Conservation (phyloP, 2,113 vertebrate species). For the Elgaria multicarinata region DNA sequence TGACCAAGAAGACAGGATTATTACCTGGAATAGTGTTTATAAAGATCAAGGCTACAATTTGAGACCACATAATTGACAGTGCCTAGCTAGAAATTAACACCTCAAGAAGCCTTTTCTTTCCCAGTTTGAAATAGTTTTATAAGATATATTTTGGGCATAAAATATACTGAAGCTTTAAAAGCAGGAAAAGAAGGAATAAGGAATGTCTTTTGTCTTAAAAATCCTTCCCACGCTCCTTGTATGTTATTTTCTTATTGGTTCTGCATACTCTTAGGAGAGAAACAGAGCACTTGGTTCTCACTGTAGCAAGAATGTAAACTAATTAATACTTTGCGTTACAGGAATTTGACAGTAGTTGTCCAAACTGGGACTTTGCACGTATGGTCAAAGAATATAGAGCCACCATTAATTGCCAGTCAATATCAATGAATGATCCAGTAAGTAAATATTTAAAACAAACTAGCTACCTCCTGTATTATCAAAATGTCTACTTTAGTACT, state of each 20-base stretch:
- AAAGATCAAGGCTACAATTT: neutral
- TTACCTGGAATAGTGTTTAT: neutral
- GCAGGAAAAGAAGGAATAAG: neutral
- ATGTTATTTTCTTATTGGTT: neutral
- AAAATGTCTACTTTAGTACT: neutral
- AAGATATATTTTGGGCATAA: neutral
- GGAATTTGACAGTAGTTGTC: slow-evolving; percentile 85
- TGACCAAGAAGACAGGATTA: neutral
- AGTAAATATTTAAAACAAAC: slow-evolving; percentile 54
- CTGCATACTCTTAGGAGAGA: neutral
- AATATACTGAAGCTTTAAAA: neutral
- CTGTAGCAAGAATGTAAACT: neutral
- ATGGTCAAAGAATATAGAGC: slow-evolving; percentile 94
- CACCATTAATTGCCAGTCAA: slow-evolving; percentile 83
- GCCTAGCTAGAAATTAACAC: neutral
- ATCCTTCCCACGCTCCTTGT: neutral
- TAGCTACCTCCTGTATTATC: neutral
- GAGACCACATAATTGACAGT: neutral
- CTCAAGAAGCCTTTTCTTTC: neutral
- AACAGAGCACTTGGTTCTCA: neutral
- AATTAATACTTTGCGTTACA: slow-evolving; percentile 60
- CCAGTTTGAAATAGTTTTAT: neutral
- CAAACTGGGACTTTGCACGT: slow-evolving; percentile 92
- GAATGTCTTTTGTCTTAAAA: neutral
- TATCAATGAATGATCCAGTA: slow-evolving; percentile 83